Evolutionary conservation across 2,797 vertebrate species (phyloP).

Genomic region (Pantherophis vulpinus): DNA sequence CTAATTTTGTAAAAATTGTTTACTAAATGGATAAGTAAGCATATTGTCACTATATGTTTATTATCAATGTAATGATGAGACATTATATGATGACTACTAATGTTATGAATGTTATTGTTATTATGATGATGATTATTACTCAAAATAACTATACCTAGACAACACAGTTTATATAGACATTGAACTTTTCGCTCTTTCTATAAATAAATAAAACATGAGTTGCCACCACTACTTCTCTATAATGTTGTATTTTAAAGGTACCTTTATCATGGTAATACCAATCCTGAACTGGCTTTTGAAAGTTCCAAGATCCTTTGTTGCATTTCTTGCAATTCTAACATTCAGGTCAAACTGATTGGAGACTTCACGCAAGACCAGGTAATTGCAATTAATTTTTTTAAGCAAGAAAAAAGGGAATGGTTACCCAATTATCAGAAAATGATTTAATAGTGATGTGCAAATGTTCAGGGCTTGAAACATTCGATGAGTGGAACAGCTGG

Average conservation of each 20-base stretch:
- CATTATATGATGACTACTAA: too few relatives aligned
- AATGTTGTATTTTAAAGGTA: constrained; percentile 75
- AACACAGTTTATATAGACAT: too few relatives aligned
- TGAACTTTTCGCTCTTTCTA: too few relatives aligned
- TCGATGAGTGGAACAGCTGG: not conserved
- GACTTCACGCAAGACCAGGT: constrained; percentile 97
- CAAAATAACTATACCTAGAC: too few relatives aligned
- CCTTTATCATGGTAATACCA: constrained; percentile 89
- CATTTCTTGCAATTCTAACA: constrained; percentile 92
- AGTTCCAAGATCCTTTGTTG: constrained; percentile 94
- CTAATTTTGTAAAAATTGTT: too few relatives aligned
- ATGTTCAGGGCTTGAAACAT: not conserved
- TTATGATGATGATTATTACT: too few relatives aligned
- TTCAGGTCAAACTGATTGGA: constrained; percentile 91
- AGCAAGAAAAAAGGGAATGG: not conserved
- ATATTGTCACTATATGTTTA: too few relatives aligned
- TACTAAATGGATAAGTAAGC: too few relatives aligned
- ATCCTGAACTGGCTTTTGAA: constrained; percentile 92
- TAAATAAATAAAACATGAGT: not conserved
- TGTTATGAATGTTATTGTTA: too few relatives aligned
- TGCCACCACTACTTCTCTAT: not conserved
- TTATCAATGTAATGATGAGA: too few relatives aligned
- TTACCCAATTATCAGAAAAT: not conserved
- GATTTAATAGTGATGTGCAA: not conserved
- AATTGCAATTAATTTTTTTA: constrained; percentile 31